Conservation (phyloP, 1,140 invertebrate species). For the Argopecten irradians region DNA sequence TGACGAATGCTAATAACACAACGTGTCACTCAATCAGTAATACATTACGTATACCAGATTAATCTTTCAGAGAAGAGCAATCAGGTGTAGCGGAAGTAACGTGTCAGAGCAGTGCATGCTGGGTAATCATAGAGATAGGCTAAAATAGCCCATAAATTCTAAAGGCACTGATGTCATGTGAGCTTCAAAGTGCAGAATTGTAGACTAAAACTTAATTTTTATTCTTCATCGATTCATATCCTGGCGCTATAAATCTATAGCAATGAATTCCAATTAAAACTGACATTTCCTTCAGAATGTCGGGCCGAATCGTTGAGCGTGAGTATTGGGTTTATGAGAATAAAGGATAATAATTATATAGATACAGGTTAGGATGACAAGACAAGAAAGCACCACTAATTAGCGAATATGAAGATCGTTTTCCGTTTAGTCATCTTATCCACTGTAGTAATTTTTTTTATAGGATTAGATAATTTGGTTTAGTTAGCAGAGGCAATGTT, state of each 20-base stretch:
- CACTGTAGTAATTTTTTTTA: no score
- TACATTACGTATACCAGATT: not conserved
- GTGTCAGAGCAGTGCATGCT: not conserved
- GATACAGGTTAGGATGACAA: not conserved
- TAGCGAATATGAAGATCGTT: not conserved
- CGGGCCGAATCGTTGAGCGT: not conserved
- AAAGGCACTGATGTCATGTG: not conserved
- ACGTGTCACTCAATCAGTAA: not conserved
- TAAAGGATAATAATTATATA: not conserved
- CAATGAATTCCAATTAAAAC: slow-evolving; percentile 12
- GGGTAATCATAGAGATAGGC: not conserved
- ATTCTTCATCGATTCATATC: not conserved
- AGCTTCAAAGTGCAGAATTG: not conserved
- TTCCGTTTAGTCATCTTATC: not conserved
- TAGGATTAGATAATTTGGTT: no score
- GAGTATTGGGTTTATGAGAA: not conserved
- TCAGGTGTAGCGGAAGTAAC: not conserved
- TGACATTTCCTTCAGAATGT: not conserved
- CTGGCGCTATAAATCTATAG: not conserved
- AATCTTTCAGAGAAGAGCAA: not conserved
- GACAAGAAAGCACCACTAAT: not conserved
- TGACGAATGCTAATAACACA: no score
- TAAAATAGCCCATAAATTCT: not conserved
- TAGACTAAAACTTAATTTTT: not conserved
- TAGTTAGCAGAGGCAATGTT: no score